Base-by-base conservation (phyloP, 2,888 invertebrate genomes). In the Mantis religiosa region DNA sequence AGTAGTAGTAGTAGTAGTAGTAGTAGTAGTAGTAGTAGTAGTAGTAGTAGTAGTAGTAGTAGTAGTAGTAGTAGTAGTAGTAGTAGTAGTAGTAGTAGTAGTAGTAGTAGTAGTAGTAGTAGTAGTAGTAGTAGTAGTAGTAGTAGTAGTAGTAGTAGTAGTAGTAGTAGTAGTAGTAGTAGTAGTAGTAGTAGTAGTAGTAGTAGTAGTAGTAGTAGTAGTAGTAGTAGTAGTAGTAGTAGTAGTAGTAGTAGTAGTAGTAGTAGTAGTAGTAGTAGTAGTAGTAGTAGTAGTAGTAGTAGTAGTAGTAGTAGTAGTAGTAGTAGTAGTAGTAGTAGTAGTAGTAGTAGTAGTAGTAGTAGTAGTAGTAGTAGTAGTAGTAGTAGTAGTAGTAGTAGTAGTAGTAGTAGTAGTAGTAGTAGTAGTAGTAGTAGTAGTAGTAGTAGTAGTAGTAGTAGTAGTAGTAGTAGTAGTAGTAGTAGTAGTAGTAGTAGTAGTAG, bases 361-460 rank as follows among this genome's bases (percentile, higher is more conserved):
- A 81, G 81, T 81, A 81, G 81, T 81, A 81, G 81, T 81, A 81
- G 81, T 81, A 81, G 81, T 81, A 81, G 81, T 81, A 81, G 81
- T 81, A 81, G 81, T 81, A 81, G 81, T 81, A 81, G 81, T 81
- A 81, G 81, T 81, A 81, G 81, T 81, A 81, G 81, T 81, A 81
- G 81, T 81, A 81, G 81, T 81, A 81, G 81, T 81, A 81, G 81
- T 81, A 81, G 81, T 81, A 81, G 81, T 81, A 81, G 81, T 81
- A 81, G 81, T 81, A 81, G 28, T 28, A 85, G 85, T 85, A 90
- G 88, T 88, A 89, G 91, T 87, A 89, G 88, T 83, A 88, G 71
- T 82, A 89, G 83, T 27, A 28, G 25, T 9, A 15, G 82, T 25
- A 27, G 28, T 54, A n/a, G 34, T 54, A 81, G 82, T 47, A 34